These are phyloP conservation scores for Aricia artaxerxes DNA, from an alignment of 2,888 invertebrate genomes.

Conservation along the genomic window DNA sequence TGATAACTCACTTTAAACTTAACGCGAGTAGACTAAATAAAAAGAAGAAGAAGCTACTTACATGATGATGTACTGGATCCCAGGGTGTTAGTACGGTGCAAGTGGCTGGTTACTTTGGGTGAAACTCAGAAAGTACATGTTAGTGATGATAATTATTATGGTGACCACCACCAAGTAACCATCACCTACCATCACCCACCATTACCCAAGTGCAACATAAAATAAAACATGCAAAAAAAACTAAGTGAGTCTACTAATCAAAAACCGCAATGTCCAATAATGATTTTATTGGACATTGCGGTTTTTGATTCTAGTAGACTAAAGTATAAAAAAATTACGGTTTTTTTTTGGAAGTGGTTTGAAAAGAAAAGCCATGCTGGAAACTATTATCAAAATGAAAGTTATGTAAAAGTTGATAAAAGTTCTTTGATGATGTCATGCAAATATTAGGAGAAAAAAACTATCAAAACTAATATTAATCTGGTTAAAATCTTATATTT, in stretches of 20 bases:
- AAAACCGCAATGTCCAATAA: too few relatives aligned
- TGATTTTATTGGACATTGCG: too few relatives aligned
- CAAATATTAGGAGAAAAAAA: background rate
- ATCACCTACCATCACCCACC: constrained; percentile 53
- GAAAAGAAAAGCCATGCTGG: background rate
- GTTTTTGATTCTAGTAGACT: too few relatives aligned
- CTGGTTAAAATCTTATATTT: background rate
- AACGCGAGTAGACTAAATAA: constrained; percentile 1
- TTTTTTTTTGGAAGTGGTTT: background rate
- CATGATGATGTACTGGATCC: constrained; percentile 38
- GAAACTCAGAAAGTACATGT: constrained; percentile 70
- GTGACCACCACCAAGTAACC: constrained; percentile 57
- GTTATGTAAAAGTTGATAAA: background rate
- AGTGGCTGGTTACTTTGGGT: constrained; percentile 68
- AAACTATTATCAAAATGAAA: background rate
- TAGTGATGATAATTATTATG: constrained; percentile 52
- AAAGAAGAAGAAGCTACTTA: constrained; percentile 39
- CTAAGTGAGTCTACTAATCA: too few relatives aligned
- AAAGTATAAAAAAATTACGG: too few relatives aligned
- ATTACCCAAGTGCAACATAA: constrained; percentile 16
- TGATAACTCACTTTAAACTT: background rate
- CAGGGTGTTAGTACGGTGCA: constrained; percentile 40
- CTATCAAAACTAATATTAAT: background rate
- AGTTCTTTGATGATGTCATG: background rate
- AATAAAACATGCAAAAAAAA: background rate